Evolutionary conservation across 1,140 invertebrate species (phyloP).

Genomic region (Bombus confusus): DNA sequence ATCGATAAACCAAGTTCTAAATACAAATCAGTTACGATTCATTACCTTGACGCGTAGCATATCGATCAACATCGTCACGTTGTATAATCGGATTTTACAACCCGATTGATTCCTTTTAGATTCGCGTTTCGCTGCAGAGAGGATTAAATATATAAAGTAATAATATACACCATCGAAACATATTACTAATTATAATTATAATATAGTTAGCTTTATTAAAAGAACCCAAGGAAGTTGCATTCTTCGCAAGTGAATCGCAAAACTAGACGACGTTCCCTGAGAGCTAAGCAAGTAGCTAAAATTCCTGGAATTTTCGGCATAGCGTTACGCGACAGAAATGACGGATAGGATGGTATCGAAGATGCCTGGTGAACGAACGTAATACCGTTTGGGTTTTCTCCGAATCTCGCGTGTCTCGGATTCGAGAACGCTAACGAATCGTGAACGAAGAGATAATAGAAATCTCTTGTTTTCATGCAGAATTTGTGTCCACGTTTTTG

Average conservation of each 20-base stretch:
- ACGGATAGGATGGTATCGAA: not conserved
- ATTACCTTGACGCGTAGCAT: not conserved
- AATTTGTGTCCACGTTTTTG: not conserved
- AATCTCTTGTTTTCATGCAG: not conserved
- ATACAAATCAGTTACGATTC: not conserved
- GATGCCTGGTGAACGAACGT: not conserved
- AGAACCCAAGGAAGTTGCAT: not conserved
- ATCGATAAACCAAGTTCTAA: not conserved
- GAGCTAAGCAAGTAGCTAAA: not conserved
- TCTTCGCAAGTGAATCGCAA: not conserved
- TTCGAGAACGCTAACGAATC: not conserved
- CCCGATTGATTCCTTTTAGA: not conserved
- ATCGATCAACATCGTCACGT: not conserved
- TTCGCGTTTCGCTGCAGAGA: not conserved
- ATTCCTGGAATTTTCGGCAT: constrained; percentile 1
- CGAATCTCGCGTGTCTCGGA: not conserved
- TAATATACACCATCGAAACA: no score
- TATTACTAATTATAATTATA: not conserved
- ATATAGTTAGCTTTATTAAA: not conserved
- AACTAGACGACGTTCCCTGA: not conserved
- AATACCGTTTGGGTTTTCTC: not conserved
- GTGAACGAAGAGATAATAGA: not conserved
- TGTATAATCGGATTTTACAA: not conserved
- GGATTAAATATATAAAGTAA: not conserved
- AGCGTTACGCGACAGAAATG: not conserved